A percentile compares a stretch with the other conserved stretches of the same genome.
These are phyloP conservation scores for Phenganax stokvisi DNA, from an alignment of 92 coral and sea anemone species.

Conservation along the genomic window DNA sequence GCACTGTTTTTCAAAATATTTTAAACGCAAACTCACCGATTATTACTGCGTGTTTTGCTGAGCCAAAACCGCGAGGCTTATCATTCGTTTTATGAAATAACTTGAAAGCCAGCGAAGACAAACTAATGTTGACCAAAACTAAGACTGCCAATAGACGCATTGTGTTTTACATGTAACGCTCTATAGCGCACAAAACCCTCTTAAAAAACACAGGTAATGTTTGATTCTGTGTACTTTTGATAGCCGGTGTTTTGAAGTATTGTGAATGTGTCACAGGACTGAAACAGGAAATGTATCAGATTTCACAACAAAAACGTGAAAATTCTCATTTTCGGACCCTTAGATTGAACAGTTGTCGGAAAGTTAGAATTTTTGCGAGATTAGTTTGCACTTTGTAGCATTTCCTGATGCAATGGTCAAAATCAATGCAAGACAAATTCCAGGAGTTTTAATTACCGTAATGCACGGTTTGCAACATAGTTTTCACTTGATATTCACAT, in stretches of 20 bases:
- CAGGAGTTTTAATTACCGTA: too few species aligned
- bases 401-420: too few species aligned
- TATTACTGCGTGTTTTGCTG: constrained; percentile 27
- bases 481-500: too few species aligned
- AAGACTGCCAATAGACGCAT: background rate
- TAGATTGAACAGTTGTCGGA: too few species aligned
- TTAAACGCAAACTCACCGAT: constrained; percentile 9
- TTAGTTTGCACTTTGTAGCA: too few species aligned
- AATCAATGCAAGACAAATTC: too few species aligned
- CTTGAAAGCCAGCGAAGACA: constrained; percentile 8
- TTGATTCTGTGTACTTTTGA: background rate
- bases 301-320: background rate
- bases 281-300: background rate
- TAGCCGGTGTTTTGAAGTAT: background rate
- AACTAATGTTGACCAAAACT: background rate
- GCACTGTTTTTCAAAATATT: background rate
- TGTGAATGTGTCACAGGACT: background rate
- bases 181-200: background rate
- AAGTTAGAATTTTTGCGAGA: too few species aligned
- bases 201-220: background rate
- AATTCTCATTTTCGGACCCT: too few species aligned
- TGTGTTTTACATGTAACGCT: background rate
- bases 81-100: background rate
- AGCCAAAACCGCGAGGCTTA: constrained; percentile 29
- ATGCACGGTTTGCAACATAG: too few species aligned